These are phyloP conservation scores for Rhynchotus rufescens DNA, from an alignment of 2,797 vertebrate genomes.

Conservation along the genomic window DNA sequence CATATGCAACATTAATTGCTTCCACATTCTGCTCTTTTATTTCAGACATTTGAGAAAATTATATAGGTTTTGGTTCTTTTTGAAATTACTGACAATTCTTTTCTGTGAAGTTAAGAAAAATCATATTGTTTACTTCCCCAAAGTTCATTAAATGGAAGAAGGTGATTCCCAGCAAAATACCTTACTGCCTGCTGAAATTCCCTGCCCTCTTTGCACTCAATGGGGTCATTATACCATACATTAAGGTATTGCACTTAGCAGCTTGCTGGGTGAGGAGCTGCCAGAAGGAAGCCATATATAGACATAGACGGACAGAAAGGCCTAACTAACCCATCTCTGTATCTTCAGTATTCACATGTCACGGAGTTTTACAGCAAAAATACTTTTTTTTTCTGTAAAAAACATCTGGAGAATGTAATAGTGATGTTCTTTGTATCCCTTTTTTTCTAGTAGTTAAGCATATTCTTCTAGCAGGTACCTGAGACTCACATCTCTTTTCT, in stretches of 20 bases:
- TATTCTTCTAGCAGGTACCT: background rate
- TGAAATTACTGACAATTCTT: background rate
- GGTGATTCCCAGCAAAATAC: background rate
- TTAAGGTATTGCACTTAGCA: background rate
- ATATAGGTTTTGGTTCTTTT: background rate
- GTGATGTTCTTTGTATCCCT: background rate
- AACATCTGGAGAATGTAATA: accelerated
- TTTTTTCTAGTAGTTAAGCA: background rate
- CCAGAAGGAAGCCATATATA: background rate
- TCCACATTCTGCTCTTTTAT: background rate
- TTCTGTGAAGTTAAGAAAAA: background rate
- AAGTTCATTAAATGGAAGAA: background rate
- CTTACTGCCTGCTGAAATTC: background rate
- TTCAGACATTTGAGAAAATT: background rate
- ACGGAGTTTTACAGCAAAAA: background rate
- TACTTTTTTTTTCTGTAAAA: background rate
- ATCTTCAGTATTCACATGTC: background rate
- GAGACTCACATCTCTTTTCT: background rate
- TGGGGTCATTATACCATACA: background rate
- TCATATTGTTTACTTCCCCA: background rate
- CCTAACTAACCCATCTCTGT: background rate
- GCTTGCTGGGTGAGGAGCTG: background rate
- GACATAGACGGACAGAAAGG: background rate
- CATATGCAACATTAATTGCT: background rate
- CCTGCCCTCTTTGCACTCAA: background rate